Conservation (phyloP, 1,140 invertebrate species). For the Drosophila pallidifrons region DNA sequence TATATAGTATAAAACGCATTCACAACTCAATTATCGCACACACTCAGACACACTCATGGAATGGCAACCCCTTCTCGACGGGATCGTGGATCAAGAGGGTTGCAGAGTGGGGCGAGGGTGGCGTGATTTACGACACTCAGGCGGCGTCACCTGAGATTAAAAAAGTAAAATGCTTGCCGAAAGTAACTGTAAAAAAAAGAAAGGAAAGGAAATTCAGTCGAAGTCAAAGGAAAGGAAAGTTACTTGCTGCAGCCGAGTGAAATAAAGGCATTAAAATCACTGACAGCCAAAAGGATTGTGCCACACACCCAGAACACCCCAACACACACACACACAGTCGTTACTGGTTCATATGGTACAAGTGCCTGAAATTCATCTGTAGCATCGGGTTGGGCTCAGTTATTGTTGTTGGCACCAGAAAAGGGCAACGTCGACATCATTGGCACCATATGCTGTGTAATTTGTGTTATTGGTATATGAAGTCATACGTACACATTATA, state of each 20-base stretch:
- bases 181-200: constrained; percentile 47
- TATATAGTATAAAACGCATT: constrained; percentile 56
- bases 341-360: constrained; percentile 29
- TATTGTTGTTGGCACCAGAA: constrained; percentile 66
- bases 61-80: constrained; percentile 60
- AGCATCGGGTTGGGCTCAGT: constrained; percentile 25
- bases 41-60: constrained; percentile 33
- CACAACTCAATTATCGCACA: constrained; percentile 81
- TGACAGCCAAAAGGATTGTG: constrained; percentile 81
- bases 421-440: constrained; percentile 79
- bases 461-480: constrained; percentile 84
- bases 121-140: constrained; percentile 84
- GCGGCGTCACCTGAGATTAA: constrained; percentile 85
- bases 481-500: constrained; percentile 50
- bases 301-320: constrained; percentile 35
- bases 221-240: constrained; percentile 48
- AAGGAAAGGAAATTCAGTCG: constrained; percentile 33
- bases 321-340: constrained; percentile 13
- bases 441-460: constrained; percentile 85
- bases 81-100: constrained; percentile 12
- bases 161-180: constrained; percentile 82
- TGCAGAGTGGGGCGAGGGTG: constrained; percentile 30
- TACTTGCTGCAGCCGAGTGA: constrained; percentile 49
- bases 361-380: constrained; percentile 23
- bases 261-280: constrained; percentile 84